Base-by-base conservation (phyloP, 2,113 vertebrate species). In the Ovibos moschatus region DNA sequence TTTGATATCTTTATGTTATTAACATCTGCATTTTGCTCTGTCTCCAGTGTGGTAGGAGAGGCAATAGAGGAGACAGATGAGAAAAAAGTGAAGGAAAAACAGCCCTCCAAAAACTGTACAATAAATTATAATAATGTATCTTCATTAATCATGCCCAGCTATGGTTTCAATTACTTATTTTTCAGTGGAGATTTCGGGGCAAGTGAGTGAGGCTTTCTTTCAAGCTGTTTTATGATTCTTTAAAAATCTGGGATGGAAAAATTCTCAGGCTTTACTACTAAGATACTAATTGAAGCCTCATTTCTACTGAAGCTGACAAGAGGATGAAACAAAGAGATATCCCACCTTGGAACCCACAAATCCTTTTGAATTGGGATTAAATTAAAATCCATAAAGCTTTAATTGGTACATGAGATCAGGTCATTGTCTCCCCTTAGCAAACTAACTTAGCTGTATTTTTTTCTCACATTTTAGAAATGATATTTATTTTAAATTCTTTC, bases 1-100 rank as follows among this genome's bases (percentile, higher is more conserved):
- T 98, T 97, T 98, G 93, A 96, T 98, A 91, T 98, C 96, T 97
- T 98, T 98, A 98, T 97, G 97, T 86, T 96, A 85, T 87, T 89
- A 97, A 96, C 94, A 96, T 98, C 95, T 98, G 96, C 67, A 27
- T 92, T 98, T 98, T 97, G 57, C 55, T 97, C 97, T 95, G 89
- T 27, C 97, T 98, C 92, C 96, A 97, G 67, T 95, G 96, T 92
- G 97, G 93, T 13, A 95, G 58, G 45, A 98, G 96, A 97, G 53
- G 93, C 91, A 98, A 96, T 84, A 97, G 89, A 94, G 91, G 51
- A 98, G 64, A 25, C 53, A 98, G 96, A 97, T 97, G 98, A 98
- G 96, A 97, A 98, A 97, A 98, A 98, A 96, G 40, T 47, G 92
- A 81, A 97, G 97, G n/a, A 43, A 98, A 98, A 98, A 47, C 27